These are phyloP conservation scores for Sycophaga agraensis DNA, from an alignment of 1,140 invertebrate genomes.

Conservation along the genomic window DNA sequence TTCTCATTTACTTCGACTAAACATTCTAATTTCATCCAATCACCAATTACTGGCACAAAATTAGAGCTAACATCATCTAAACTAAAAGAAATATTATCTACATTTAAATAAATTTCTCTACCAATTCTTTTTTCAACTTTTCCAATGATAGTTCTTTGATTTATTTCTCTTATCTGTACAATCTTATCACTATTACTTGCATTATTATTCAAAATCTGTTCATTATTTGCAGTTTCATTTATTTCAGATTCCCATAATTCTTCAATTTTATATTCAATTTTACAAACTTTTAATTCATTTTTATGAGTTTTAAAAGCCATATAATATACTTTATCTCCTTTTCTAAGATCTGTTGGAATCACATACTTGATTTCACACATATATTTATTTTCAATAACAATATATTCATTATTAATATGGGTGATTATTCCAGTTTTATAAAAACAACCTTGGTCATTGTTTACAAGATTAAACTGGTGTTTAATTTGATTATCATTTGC, in stretches of 20 bases:
- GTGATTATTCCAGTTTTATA: slow-evolving; percentile 43
- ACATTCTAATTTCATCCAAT: slow-evolving; percentile 65
- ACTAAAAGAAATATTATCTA: slow-evolving; percentile 54
- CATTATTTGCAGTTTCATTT: background rate
- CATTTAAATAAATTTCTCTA: slow-evolving; percentile 57
- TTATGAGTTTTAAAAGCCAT: slow-evolving; percentile 35
- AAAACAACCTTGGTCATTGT: slow-evolving; percentile 37
- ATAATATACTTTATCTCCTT: slow-evolving; percentile 45
- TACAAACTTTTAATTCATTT: slow-evolving; percentile 40
- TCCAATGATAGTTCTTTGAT: slow-evolving; percentile 55
- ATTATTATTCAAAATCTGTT: background rate
- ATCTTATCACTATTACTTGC: background rate
- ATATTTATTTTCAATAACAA: slow-evolving; percentile 46
- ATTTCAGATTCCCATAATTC: slow-evolving; percentile 28
- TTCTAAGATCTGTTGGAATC: slow-evolving; percentile 29
- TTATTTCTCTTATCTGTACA: slow-evolving; percentile 41
- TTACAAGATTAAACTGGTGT: background rate
- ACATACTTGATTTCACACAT: slow-evolving; percentile 36
- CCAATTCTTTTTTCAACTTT: slow-evolving; percentile 57
- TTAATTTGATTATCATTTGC: background rate
- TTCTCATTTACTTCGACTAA: slow-evolving; percentile 60
- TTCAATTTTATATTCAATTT: slow-evolving; percentile 38
- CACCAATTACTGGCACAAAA: slow-evolving; percentile 63
- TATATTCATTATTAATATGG: slow-evolving; percentile 26
- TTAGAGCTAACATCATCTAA: slow-evolving; percentile 59